phyloP scores from a whole-genome alignment of 2,888 invertebrate species.

The Tiliacea citrago region DNA sequence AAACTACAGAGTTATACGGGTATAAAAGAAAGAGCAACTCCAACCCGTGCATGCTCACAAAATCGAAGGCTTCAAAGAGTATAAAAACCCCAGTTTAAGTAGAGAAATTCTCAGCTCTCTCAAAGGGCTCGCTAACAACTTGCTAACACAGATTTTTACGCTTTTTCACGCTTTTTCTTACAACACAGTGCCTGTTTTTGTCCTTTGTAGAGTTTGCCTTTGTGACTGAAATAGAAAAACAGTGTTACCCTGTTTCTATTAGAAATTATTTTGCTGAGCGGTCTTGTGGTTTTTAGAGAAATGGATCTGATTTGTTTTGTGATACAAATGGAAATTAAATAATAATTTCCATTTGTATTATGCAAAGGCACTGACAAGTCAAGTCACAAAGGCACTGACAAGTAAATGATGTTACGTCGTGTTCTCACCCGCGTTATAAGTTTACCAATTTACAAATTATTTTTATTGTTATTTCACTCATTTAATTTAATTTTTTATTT shows the following conservation, averaged over 20 bases:
- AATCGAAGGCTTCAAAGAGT: conserved; percentile 52
- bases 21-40: not conserved
- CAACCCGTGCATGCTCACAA: conserved; percentile 14
- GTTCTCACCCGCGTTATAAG: too few relatives aligned
- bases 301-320: too few relatives aligned
- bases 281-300: not conserved
- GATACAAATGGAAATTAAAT: too few relatives aligned
- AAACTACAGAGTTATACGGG: not conserved
- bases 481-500: too few relatives aligned
- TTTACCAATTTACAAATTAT: too few relatives aligned
- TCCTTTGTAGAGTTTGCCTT: conserved; percentile 61
- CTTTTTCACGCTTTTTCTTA: conserved; percentile 54
- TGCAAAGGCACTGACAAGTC: too few relatives aligned
- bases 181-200: conserved; percentile 47
- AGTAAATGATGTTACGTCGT: too few relatives aligned
- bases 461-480: too few relatives aligned
- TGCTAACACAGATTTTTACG: conserved; percentile 70
- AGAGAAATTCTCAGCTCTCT: conserved; percentile 44
- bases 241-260: conserved; percentile 36
- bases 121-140: conserved; percentile 67
- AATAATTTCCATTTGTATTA: too few relatives aligned
- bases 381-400: too few relatives aligned
- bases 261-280: conserved; percentile 37
- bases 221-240: conserved; percentile 55
- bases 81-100: conserved; percentile 39